A percentile compares a stretch with the other conserved stretches of the same genome.
Evolutionary conservation across 2,113 vertebrate genomes (phyloP).

Genomic region (Picathartes gymnocephalus): DNA sequence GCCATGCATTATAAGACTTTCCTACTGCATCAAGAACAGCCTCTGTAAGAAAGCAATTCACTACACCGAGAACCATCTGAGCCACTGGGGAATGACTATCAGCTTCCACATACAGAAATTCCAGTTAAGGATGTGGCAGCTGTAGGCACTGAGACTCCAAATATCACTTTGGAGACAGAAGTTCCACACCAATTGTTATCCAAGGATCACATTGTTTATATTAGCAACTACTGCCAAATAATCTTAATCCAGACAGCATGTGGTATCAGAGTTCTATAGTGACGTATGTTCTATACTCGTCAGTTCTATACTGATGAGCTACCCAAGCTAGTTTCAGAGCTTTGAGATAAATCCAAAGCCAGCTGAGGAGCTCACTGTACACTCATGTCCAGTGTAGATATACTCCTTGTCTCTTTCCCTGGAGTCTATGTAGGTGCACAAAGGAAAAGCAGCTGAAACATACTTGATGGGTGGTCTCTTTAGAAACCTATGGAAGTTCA

Average conservation of each 20-base stretch:
- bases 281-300: background rate
- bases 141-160: background rate
- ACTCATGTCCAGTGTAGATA: background rate
- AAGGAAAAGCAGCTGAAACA: background rate
- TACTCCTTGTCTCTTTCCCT: background rate
- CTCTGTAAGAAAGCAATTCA: constrained; percentile 52
- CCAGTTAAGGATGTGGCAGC: constrained; percentile 1
- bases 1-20: constrained; percentile 45
- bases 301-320: background rate
- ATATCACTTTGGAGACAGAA: background rate
- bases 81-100: constrained; percentile 19
- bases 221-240: background rate
- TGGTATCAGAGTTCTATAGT: background rate
- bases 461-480: background rate
- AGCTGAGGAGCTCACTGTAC: background rate
- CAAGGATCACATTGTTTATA: background rate
- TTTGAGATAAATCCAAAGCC: background rate
- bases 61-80: constrained; percentile 57
- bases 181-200: background rate
- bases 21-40: constrained; percentile 39
- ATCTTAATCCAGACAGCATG: background rate
- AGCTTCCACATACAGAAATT: constrained; percentile 35
- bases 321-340: background rate
- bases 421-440: background rate
- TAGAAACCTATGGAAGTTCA: background rate